phyloP scores from a whole-genome alignment of 2,888 invertebrate genomes.

The Caenorhabditis afra region DNA sequence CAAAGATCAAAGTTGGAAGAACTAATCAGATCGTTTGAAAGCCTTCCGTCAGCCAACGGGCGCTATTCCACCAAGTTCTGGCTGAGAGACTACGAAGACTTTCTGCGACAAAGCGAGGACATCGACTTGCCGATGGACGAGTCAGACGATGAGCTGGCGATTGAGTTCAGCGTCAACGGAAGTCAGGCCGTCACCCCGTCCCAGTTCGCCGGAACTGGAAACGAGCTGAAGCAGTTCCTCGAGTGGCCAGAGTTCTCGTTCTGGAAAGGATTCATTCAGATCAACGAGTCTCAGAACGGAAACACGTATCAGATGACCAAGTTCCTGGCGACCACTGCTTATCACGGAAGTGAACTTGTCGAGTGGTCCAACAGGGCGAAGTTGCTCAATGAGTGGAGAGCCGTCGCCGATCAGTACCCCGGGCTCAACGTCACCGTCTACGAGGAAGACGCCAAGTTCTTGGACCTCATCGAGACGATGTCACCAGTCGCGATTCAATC shows the following conservation, averaged over 20 bases:
- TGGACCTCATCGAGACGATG: conserved; percentile 76
- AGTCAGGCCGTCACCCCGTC: conserved; percentile 55
- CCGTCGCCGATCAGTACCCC: conserved; percentile 77
- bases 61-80: conserved; percentile 78
- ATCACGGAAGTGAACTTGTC: conserved; percentile 68
- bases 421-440: conserved; percentile 74
- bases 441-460: conserved; percentile 78
- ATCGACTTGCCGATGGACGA: conserved; percentile 68
- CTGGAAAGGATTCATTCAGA: conserved; percentile 78
- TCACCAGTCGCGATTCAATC: conserved; percentile 75
- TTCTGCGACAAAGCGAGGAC: conserved; percentile 67
- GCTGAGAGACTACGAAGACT: conserved; percentile 75
- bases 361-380: conserved; percentile 77
- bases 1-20: conserved; percentile 47
- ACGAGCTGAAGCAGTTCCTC: conserved; percentile 76
- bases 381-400: conserved; percentile 74
- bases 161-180: conserved; percentile 62
- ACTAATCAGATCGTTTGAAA: conserved; percentile 71
- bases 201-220: conserved; percentile 49
- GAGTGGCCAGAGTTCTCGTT: conserved; percentile 80
- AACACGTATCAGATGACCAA: conserved; percentile 64
- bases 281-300: conserved; percentile 35
- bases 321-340: conserved; percentile 78
- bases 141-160: conserved; percentile 59
- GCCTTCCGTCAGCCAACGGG: conserved; percentile 73